These are phyloP conservation scores for Tetrapedia diversipes DNA, from an alignment of 2,888 invertebrate species.

Conservation along the genomic window DNA sequence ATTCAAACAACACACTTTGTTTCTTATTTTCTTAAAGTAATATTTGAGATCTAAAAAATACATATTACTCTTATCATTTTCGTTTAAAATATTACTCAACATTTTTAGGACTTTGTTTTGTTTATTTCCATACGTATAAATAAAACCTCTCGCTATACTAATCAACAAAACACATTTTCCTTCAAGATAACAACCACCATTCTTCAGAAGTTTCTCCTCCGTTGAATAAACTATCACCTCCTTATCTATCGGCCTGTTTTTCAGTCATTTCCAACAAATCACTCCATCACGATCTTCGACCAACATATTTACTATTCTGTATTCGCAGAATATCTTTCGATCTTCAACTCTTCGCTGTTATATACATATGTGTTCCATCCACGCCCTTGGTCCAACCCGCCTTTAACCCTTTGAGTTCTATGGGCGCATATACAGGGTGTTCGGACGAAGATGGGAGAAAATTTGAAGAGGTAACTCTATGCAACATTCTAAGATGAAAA, in stretches of 20 bases:
- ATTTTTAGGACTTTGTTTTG: neutral
- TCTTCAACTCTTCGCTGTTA: neutral
- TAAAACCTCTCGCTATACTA: neutral
- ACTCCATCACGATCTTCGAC: neutral
- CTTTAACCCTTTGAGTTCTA: too few species aligned
- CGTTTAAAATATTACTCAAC: neutral
- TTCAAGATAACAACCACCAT: neutral
- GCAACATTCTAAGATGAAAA: too few species aligned
- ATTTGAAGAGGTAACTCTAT: too few species aligned
- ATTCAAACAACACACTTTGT: neutral
- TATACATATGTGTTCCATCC: too few species aligned
- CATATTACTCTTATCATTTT: neutral
- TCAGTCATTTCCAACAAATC: neutral
- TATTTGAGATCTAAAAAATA: neutral
- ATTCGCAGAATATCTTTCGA: neutral
- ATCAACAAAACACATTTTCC: neutral
- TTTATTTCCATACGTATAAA: neutral
- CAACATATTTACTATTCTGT: too few species aligned
- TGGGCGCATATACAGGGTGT: too few species aligned
- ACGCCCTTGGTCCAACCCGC: too few species aligned
- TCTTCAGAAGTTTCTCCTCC: neutral
- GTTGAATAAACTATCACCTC: neutral
- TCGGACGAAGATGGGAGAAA: too few species aligned
- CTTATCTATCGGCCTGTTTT: neutral
- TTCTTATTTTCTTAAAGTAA: neutral